A percentile compares a stretch with the other conserved stretches of the same genome.
Evolutionary conservation across 2,888 invertebrate species (phyloP).

Genomic region (Zygogramma bicolorata): DNA sequence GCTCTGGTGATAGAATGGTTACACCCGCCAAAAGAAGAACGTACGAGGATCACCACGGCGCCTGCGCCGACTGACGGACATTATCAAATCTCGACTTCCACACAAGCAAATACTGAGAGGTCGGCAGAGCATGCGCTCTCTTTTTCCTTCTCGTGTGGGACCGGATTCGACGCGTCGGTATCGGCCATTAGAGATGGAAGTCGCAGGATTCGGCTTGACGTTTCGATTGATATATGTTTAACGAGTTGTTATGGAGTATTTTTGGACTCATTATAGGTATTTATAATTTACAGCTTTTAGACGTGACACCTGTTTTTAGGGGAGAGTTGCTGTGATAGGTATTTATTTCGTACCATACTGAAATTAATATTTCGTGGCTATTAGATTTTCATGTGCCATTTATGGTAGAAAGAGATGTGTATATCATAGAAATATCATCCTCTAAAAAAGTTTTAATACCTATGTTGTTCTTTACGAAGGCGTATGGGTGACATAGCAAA

Average conservation of each 20-base stretch:
- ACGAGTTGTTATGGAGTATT: conserved; percentile 56
- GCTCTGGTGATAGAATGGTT: conserved; percentile 59
- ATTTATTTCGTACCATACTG: too few relatives aligned
- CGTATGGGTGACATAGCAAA: too few relatives aligned
- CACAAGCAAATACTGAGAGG: conserved; percentile 54
- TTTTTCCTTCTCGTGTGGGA: conserved; percentile 24
- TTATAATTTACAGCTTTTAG: conserved; percentile 60
- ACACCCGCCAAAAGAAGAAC: conserved; percentile 62
- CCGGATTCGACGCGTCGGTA: background rate
- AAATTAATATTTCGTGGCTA: too few relatives aligned
- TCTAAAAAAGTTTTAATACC: too few relatives aligned
- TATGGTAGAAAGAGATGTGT: too few relatives aligned
- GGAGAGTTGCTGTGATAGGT: conserved; percentile 3
- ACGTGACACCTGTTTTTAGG: conserved; percentile 59
- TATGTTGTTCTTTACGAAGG: too few relatives aligned
- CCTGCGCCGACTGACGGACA: conserved; percentile 57
- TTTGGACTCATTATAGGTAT: conserved; percentile 61
- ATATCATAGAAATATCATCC: too few relatives aligned
- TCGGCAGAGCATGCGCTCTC: conserved; percentile 56
- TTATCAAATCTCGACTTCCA: conserved; percentile 40
- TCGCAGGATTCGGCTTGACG: conserved; percentile 55
- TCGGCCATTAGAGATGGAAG: conserved; percentile 54
- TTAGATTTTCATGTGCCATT: too few relatives aligned
- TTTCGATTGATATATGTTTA: conserved; percentile 56
- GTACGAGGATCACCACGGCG: conserved; percentile 58